These are phyloP conservation scores for Nipponacmea schrenckii DNA, from an alignment of 2,888 invertebrate species.

Conservation along the genomic window DNA sequence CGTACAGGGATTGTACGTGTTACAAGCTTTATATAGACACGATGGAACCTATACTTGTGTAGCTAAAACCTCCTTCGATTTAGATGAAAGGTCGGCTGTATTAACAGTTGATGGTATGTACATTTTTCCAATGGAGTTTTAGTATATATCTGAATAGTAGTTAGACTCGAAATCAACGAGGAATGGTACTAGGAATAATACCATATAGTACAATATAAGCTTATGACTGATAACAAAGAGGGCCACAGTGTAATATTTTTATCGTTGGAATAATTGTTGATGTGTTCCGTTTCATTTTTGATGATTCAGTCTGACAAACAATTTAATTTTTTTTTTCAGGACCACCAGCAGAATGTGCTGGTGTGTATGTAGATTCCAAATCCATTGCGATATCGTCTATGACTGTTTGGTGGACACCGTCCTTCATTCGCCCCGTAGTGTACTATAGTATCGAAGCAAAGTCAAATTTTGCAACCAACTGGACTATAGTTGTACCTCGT, in stretches of 20 bases:
- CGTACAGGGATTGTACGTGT: slow-evolving; percentile 70
- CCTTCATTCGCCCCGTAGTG: slow-evolving; percentile 35
- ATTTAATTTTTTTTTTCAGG: slow-evolving; percentile 35
- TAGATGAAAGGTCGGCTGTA: slow-evolving; percentile 25
- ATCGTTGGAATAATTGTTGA: no score
- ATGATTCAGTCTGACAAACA: no score
- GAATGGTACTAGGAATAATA: no score
- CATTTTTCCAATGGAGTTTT: no score
- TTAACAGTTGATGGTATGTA: slow-evolving; percentile 70
- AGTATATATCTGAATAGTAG: no score
- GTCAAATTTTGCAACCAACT: slow-evolving; percentile 39
- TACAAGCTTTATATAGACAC: slow-evolving; percentile 85
- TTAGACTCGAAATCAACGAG: no score
- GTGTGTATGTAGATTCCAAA: slow-evolving; percentile 37
- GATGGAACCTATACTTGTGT: slow-evolving; percentile 91
- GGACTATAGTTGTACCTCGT: slow-evolving; percentile 42
- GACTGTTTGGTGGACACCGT: slow-evolving; percentile 44
- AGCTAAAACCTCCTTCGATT: slow-evolving; percentile 88
- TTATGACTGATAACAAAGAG: no score
- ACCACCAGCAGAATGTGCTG: slow-evolving; percentile 55
- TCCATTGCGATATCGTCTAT: slow-evolving; percentile 38
- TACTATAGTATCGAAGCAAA: slow-evolving; percentile 49
- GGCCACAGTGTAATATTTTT: no score
- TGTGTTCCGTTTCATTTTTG: no score
- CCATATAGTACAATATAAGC: no score